Base-by-base conservation (phyloP, 2,888 invertebrate species). In the Unio delphinus region DNA sequence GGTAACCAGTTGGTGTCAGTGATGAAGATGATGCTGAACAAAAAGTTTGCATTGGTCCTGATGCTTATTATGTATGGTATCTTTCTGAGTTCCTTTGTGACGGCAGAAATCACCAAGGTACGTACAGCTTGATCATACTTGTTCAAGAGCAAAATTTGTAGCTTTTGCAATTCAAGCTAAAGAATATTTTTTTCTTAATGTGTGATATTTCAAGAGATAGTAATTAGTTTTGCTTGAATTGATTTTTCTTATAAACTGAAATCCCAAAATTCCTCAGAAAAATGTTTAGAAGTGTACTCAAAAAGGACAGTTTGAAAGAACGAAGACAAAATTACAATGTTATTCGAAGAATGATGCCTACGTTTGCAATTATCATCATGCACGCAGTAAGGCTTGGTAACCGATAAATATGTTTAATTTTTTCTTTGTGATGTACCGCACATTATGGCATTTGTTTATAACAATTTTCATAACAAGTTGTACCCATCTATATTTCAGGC, bases 51-150 rank as follows among this genome's bases (percentile, higher is more conserved):
- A 28, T 76, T 86, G 58, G 74, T 87, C 26, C 65, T 84, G 18
- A 75, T 82, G 2, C 67, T 88, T 20, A 82, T 86, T 71, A 75
- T 87, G 70, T 88, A 87, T 76, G 83, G 83, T 17, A 76, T 80
- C 58, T 79, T 88, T 65, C 80, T 86, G 70, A 78, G 83, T 64
- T 83, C 84, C 62, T 89, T 88, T 75, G 81, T 87, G 57, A 81
- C 85, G 61, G 88, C 87, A 23, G 89, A 89, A 65, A 82, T 86
- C 60, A 81, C 84, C 60, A 87, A 86, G 87, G 89, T 88, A 80
- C 68, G 75, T 69, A 30, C 15, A 23, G 45, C 45, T 2, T 15
- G 45, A 45, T 15, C 11, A 17, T 30, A 5, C 3, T 28, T 8
- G 18, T n/a, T 54, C 18, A 59, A n/a, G 28, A 5, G 8, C 20